These are phyloP conservation scores for Brachionus angularis DNA, from an alignment of 1,140 invertebrate genomes.

Conservation along the genomic window DNA sequence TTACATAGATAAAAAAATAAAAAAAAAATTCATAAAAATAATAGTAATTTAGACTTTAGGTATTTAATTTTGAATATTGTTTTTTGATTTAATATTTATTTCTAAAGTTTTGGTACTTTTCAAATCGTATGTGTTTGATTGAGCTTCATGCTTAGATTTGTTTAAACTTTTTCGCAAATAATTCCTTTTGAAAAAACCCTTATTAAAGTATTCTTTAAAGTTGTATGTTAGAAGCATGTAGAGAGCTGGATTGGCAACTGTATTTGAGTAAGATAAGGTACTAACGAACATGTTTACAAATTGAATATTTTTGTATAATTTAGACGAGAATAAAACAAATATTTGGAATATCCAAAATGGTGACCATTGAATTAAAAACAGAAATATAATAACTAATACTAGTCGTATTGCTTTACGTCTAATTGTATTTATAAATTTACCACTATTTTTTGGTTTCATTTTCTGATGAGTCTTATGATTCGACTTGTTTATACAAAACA, in stretches of 20 bases:
- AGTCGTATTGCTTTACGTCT: slow-evolving; percentile 19
- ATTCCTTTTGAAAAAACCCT: too few relatives aligned
- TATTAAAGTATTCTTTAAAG: slow-evolving; percentile 13
- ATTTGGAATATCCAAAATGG: slow-evolving; percentile 39
- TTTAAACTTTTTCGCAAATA: too few relatives aligned
- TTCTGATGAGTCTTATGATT: not conserved
- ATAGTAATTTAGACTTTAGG: too few relatives aligned
- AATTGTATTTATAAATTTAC: slow-evolving; percentile 11
- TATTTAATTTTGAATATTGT: too few relatives aligned
- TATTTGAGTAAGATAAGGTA: slow-evolving; percentile 31
- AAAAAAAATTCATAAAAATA: too few relatives aligned
- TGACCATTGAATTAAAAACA: slow-evolving; percentile 38
- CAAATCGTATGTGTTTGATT: too few relatives aligned
- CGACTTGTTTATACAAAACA: slow-evolving; percentile 4
- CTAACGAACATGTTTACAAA: slow-evolving; percentile 32
- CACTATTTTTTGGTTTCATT: not conserved
- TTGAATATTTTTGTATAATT: slow-evolving; percentile 25
- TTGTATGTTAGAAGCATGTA: slow-evolving; percentile 36
- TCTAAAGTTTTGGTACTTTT: too few relatives aligned
- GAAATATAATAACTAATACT: slow-evolving; percentile 26
- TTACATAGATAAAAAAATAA: too few relatives aligned
- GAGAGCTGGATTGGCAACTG: slow-evolving; percentile 30
- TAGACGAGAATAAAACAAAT: slow-evolving; percentile 10
- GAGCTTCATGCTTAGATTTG: too few relatives aligned
- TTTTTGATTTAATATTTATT: too few relatives aligned